These are phyloP conservation scores for Caenorhabditis zanzibari DNA, from an alignment of 2,888 invertebrate species.

Conservation along the genomic window DNA sequence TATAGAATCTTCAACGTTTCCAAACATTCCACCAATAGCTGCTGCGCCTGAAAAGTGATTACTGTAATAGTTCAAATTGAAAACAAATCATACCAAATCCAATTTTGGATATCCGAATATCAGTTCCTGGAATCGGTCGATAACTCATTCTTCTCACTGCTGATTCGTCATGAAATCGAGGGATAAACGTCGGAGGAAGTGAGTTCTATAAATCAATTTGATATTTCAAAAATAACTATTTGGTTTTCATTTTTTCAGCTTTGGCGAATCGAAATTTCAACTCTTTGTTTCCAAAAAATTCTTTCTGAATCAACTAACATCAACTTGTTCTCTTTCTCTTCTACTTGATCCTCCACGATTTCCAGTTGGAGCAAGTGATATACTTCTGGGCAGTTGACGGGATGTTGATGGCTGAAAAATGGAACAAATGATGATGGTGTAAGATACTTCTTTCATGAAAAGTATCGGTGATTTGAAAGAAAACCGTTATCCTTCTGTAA, in stretches of 20 bases:
- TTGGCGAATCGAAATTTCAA: no score
- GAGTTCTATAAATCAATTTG: conserved; percentile 50
- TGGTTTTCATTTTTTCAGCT: no score
- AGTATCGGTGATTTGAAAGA: no score
- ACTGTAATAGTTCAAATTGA: background rate
- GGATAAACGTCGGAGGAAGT: conserved; percentile 73
- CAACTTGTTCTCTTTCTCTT: conserved; percentile 46
- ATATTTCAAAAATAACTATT: background rate
- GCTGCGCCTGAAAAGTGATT: conserved; percentile 71
- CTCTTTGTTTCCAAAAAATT: no score
- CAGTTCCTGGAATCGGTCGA: conserved; percentile 86
- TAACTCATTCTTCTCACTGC: conserved; percentile 76
- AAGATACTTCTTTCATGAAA: no score
- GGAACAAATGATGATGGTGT: background rate
- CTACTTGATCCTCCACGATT: conserved; percentile 9
- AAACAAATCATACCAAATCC: conserved; percentile 69
- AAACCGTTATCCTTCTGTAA: no score
- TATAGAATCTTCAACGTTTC: conserved; percentile 86
- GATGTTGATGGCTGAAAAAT: conserved; percentile 70
- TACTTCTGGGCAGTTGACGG: conserved; percentile 70
- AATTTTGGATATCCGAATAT: conserved; percentile 76
- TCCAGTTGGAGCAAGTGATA: conserved; percentile 68
- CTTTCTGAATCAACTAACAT: conserved; percentile 27
- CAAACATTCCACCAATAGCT: conserved; percentile 80
- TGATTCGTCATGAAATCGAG: conserved; percentile 75